Percentiles rank a stretch among this genome's conserved stretches.
phyloP scores from a whole-genome alignment of 2,113 vertebrate genomes.

The Chaetops frenatus region DNA sequence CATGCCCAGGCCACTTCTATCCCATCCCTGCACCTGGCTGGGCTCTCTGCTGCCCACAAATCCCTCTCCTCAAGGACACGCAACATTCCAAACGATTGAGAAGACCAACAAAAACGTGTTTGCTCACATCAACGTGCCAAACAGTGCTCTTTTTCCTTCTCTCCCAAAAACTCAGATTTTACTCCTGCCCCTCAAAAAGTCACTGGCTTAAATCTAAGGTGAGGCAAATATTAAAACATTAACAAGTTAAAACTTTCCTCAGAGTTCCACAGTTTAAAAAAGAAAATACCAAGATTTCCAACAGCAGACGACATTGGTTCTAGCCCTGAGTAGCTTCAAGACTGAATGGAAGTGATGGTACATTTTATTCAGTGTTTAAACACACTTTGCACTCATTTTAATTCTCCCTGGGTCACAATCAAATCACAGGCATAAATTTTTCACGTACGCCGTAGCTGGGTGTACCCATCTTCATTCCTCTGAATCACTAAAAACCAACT shows the following conservation, averaged over 20 bases:
- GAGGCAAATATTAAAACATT: background rate
- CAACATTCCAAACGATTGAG: background rate
- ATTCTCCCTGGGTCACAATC: background rate
- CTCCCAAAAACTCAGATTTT: background rate
- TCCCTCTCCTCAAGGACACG: background rate
- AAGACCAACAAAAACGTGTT: background rate
- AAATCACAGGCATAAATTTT: background rate
- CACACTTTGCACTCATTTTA: background rate
- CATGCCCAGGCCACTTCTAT: background rate
- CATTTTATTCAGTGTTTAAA: background rate
- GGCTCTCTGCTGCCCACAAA: background rate
- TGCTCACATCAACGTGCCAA: background rate
- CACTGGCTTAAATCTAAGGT: background rate
- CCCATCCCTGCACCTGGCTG: background rate
- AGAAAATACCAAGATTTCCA: background rate
- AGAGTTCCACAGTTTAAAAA: background rate
- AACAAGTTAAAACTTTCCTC: background rate
- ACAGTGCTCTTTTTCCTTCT: background rate
- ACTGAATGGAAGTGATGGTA: background rate
- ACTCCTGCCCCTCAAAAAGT: background rate
- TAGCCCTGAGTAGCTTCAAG: background rate
- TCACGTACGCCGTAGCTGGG: background rate
- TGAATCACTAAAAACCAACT: background rate
- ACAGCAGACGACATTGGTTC: background rate
- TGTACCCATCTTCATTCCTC: background rate